Evolutionary conservation across 2,888 invertebrate species (phyloP).

Genomic region (Amphiduros pacificus): DNA sequence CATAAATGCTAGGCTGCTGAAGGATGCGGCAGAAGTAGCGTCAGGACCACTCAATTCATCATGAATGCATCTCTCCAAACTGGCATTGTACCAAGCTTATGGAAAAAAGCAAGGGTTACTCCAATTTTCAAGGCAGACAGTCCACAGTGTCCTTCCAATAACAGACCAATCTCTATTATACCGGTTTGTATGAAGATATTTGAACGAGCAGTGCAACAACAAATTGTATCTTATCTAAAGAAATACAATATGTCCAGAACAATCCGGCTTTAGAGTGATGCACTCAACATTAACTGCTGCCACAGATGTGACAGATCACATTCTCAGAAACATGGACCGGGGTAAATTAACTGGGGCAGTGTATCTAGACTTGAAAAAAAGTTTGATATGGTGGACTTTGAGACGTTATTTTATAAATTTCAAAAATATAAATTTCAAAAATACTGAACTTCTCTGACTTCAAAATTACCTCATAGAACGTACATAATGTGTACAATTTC

Average conservation of each 20-base stretch:
- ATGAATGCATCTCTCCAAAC: neutral
- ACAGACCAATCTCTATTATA: neutral
- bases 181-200: conserved; percentile 1
- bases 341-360: conserved; percentile 1
- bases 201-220: conserved; percentile 1
- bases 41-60: neutral
- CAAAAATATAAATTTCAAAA: neutral
- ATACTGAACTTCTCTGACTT: neutral
- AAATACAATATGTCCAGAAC: neutral
- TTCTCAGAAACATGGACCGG: conserved; percentile 1
- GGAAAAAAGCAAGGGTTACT: conserved; percentile 1
- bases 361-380: neutral
- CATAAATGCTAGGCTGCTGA: neutral
- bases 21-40: neutral
- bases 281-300: neutral
- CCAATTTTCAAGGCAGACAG: conserved; percentile 1
- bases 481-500: neutral
- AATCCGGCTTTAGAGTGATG: neutral
- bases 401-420: neutral
- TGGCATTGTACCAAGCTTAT: neutral
- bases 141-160: neutral
- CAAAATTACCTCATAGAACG: neutral
- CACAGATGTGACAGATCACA: neutral
- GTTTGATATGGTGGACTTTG: neutral
- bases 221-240: neutral